A percentile compares a stretch with the other conserved stretches of the same genome.
phyloP scores from a whole-genome alignment of 2,797 vertebrate genomes.

The Spizella passerina region DNA sequence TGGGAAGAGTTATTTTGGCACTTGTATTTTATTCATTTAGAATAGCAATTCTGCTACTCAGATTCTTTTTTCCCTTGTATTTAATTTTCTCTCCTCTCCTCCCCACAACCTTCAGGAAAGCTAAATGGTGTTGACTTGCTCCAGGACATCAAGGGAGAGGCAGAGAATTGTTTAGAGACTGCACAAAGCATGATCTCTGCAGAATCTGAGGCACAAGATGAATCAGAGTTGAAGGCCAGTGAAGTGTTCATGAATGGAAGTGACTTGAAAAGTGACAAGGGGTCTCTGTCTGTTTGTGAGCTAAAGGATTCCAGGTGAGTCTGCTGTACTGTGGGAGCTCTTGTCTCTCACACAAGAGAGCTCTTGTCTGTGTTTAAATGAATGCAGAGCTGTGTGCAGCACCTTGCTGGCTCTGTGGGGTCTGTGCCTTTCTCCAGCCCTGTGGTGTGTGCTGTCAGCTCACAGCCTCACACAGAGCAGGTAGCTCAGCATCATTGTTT shows the following conservation, averaged over 20 bases:
- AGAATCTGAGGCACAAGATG: conserved; percentile 3
- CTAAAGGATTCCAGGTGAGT: conserved; percentile 80
- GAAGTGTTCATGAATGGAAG: conserved; percentile 76
- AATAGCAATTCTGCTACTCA: not conserved
- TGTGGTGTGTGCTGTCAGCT: not conserved
- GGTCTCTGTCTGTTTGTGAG: conserved; percentile 59
- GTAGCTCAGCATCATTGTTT: not conserved
- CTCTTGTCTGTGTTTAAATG: not conserved
- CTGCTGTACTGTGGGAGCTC: not conserved
- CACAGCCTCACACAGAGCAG: not conserved
- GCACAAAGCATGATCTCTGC: not conserved
- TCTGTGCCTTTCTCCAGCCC: not conserved
- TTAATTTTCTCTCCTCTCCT: not conserved
- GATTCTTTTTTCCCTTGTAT: not conserved
- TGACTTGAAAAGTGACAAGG: conserved; percentile 73
- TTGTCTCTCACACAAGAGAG: not conserved
- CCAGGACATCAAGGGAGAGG: not conserved
- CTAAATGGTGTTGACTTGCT: conserved; percentile 25
- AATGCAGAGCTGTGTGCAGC: not conserved
- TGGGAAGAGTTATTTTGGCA: not conserved
- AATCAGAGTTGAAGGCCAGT: conserved; percentile 13
- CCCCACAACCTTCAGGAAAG: conserved; percentile 2
- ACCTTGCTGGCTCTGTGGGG: not conserved
- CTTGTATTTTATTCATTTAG: not conserved
- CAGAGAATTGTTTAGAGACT: not conserved